Evolutionary conservation across 2,113 vertebrate species (phyloP).

Genomic region (Protobothrops mucrosquamatus): DNA sequence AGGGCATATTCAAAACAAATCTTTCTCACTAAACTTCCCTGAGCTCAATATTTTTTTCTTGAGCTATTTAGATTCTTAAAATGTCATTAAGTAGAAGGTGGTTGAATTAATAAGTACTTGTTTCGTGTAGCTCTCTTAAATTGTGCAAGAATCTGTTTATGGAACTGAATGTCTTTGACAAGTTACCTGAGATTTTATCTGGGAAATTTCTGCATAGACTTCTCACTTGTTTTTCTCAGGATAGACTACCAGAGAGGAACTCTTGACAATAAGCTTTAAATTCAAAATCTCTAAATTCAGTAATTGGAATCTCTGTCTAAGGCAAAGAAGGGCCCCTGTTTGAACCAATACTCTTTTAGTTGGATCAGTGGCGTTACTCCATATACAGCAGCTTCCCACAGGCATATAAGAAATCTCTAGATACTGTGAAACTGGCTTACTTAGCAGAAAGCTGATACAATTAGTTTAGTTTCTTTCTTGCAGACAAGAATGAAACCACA

Average conservation of each 20-base stretch:
- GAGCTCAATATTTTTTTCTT: background rate
- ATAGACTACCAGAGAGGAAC: background rate
- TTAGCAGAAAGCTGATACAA: background rate
- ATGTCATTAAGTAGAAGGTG: constrained; percentile 38
- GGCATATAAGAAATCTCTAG: background rate
- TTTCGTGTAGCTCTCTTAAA: background rate
- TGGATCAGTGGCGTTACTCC: background rate
- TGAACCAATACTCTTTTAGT: background rate
- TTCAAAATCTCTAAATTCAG: background rate
- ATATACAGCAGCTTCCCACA: background rate
- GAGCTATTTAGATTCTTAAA: constrained; percentile 45
- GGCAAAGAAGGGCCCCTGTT: background rate
- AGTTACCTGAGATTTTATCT: background rate
- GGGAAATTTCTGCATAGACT: background rate
- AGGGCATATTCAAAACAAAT: constrained; percentile 32
- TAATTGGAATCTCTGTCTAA: background rate
- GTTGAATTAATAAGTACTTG: constrained; percentile 49
- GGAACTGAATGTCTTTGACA: background rate
- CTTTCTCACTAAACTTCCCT: constrained; percentile 47
- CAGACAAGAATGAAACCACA: background rate
- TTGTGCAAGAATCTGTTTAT: background rate
- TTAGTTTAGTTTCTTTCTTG: background rate
- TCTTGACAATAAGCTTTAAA: background rate
- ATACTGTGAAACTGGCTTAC: background rate
- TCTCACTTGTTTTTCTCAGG: background rate